phyloP scores from a whole-genome alignment of 2,797 vertebrate genomes.

The Alouatta caraya region DNA sequence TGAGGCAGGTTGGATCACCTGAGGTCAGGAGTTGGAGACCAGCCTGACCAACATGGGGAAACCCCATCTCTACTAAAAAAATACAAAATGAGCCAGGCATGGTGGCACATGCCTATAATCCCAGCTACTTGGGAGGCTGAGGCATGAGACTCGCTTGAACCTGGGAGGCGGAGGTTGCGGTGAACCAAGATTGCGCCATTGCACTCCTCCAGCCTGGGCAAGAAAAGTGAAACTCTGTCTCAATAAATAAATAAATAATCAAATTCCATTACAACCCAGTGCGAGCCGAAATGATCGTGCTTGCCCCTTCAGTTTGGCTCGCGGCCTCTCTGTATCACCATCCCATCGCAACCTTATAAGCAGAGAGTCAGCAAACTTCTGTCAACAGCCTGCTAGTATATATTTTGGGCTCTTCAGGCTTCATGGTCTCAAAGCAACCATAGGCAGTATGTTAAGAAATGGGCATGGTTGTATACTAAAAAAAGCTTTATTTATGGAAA shows the following conservation, averaged over 20 bases:
- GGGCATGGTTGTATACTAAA: neutral
- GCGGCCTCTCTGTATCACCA: neutral
- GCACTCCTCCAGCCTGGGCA: neutral
- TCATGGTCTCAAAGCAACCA: neutral
- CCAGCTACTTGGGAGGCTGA: neutral
- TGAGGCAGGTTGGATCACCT: neutral
- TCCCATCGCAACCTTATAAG: neutral
- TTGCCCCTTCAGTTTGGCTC: neutral
- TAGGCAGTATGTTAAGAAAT: neutral
- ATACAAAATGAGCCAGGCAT: neutral
- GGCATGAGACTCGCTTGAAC: neutral
- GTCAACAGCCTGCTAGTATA: neutral
- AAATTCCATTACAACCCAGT: neutral
- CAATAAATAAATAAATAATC: neutral
- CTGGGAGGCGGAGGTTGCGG: neutral
- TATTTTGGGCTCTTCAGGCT: neutral
- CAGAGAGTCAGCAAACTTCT: neutral
- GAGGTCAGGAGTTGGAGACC: neutral
- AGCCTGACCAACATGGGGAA: neutral
- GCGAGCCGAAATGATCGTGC: neutral
- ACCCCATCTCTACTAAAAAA: neutral
- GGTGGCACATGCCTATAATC: fast-evolving
- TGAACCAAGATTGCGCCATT: neutral
- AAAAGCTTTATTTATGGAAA: conserved; percentile 13
- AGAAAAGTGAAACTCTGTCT: neutral